Conservation (phyloP, 2,797 vertebrate genomes). For the Eospalax fontanierii region DNA sequence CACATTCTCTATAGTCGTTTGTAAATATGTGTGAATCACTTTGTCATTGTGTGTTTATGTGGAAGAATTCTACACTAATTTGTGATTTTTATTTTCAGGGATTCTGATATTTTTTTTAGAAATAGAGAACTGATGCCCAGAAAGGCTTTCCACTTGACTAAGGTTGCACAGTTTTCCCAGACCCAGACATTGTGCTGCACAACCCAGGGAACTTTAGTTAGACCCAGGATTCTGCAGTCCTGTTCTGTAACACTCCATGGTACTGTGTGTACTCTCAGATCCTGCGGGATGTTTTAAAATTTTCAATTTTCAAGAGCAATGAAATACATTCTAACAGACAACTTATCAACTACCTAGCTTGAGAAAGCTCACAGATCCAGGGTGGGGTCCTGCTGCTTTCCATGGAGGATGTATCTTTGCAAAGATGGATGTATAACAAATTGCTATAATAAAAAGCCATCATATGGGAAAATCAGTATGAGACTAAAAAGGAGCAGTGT, state of each 20-base stretch:
- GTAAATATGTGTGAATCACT: neutral
- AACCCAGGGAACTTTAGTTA: neutral
- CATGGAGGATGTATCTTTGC: neutral
- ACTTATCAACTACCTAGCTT: neutral
- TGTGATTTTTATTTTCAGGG: neutral
- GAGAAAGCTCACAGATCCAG: no score
- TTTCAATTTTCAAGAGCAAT: neutral
- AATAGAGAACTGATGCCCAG: neutral
- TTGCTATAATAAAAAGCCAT: neutral
- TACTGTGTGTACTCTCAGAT: rapidly evolving
- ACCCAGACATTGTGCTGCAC: neutral
- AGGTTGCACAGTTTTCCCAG: neutral
- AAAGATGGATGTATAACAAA: neutral
- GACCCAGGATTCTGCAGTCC: neutral
- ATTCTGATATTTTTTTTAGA: neutral
- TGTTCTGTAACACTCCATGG: no score
- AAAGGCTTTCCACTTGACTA: no score
- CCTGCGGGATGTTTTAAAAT: neutral
- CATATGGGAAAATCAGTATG: neutral
- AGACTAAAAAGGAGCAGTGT: neutral
- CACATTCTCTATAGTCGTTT: neutral
- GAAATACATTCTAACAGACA: neutral
- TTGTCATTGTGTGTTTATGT: neutral
- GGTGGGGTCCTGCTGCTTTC: no score
- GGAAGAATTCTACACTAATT: neutral